Conservation (phyloP, 2,113 vertebrate genomes). For the Meriones unguiculatus region DNA sequence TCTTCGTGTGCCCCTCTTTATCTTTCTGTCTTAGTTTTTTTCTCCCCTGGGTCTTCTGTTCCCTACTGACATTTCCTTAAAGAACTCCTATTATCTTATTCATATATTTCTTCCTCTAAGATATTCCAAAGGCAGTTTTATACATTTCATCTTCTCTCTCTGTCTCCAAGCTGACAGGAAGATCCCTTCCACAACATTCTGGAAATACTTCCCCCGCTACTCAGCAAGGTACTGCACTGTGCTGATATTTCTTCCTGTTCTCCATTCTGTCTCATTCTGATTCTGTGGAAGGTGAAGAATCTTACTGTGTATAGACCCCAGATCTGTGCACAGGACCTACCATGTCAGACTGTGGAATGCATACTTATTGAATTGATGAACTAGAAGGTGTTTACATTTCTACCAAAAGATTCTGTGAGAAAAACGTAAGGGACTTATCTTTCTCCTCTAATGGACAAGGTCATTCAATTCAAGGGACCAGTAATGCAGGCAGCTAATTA, state of each 20-base stretch:
- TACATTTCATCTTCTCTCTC: too few relatives aligned
- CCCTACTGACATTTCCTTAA: neutral
- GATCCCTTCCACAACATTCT: neutral
- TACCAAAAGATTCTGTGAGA: neutral
- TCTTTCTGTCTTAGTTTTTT: neutral
- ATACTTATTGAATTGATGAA: neutral
- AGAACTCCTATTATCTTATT: neutral
- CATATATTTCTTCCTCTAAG: neutral
- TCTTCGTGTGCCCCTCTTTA: neutral
- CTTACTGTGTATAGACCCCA: neutral
- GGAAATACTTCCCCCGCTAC: neutral
- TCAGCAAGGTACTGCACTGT: accelerated
- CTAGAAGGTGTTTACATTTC: neutral
- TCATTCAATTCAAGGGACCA: neutral
- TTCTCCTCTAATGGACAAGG: neutral
- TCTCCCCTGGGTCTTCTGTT: neutral
- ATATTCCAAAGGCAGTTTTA: neutral
- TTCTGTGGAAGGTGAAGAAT: neutral
- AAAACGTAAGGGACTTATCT: neutral
- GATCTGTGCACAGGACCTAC: neutral
- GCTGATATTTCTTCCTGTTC: neutral
- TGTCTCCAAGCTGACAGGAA: neutral
- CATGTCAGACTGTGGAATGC: neutral
- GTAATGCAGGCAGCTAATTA: neutral
- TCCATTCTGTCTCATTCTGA: neutral